phyloP scores from a whole-genome alignment of 2,888 invertebrate genomes.

The Andrena fulva region DNA sequence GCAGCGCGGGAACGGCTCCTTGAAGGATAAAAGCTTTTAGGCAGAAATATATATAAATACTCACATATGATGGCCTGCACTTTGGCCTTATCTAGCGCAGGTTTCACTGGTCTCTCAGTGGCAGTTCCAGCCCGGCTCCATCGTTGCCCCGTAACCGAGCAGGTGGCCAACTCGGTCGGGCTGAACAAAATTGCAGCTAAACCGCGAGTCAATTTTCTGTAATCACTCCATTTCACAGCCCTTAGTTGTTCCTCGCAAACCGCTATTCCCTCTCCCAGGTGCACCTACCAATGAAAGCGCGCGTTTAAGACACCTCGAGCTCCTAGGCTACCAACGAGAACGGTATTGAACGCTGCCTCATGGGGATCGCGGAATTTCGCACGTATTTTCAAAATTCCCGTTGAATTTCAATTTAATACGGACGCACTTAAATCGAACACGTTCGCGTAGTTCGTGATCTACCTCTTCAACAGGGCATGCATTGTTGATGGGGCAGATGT shows the following conservation, averaged over 20 bases:
- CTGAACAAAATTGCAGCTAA: constrained; percentile 91
- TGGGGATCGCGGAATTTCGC: no score
- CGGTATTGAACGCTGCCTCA: no score
- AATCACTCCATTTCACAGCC: constrained; percentile 91
- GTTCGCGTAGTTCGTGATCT: no score
- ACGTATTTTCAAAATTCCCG: no score
- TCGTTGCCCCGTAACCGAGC: constrained; percentile 91
- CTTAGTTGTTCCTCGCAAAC: constrained; percentile 90
- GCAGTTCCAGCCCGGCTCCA: constrained; percentile 91
- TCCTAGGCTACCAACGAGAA: neutral
- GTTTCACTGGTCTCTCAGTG: constrained; percentile 90
- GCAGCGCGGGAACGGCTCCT: neutral
- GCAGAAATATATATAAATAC: constrained; percentile 68
- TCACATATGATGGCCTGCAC: constrained; percentile 91
- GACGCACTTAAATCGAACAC: no score
- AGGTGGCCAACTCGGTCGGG: constrained; percentile 90
- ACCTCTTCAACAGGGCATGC: no score
- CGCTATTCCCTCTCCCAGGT: constrained; percentile 90
- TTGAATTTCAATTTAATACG: no score
- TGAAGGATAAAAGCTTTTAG: neutral
- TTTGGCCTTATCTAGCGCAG: constrained; percentile 89
- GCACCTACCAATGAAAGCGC: constrained; percentile 86
- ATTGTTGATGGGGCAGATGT: no score
- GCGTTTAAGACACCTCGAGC: neutral
- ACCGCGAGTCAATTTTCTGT: constrained; percentile 90